phyloP scores from a whole-genome alignment of 1,140 invertebrate species.

The Oncopeltus fasciatus region DNA sequence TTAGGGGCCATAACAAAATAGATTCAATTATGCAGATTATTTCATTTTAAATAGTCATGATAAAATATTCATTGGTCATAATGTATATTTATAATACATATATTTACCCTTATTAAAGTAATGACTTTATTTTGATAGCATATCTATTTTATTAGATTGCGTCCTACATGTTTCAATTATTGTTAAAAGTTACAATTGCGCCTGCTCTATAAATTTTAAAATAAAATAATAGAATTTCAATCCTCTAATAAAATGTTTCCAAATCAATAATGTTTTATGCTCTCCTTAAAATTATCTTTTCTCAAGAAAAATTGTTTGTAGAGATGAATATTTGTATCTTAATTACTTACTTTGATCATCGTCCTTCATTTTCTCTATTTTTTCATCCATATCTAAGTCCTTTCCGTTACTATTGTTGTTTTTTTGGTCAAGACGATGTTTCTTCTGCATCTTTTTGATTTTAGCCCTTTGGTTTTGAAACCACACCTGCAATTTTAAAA shows the following conservation, averaged over 20 bases:
- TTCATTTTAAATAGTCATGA: too few relatives aligned
- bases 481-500: slow-evolving; percentile 45
- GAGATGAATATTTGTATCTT: not conserved
- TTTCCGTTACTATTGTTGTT: slow-evolving; percentile 20
- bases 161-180: not conserved
- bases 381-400: slow-evolving; percentile 21
- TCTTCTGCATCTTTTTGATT: slow-evolving; percentile 47
- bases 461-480: slow-evolving; percentile 71
- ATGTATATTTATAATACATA: too few relatives aligned
- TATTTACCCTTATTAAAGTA: too few relatives aligned
- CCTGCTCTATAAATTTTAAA: not conserved
- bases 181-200: not conserved
- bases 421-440: slow-evolving; percentile 25
- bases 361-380: slow-evolving; percentile 26
- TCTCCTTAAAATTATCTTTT: not conserved
- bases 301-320: not conserved
- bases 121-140: too few relatives aligned
- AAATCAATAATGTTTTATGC: not conserved
- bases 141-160: not conserved
- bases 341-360: slow-evolving; percentile 34
- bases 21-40: too few relatives aligned
- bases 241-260: not conserved
- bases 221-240: not conserved
- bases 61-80: too few relatives aligned
- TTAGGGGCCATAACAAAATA: too few relatives aligned